Evolutionary conservation across 2,888 invertebrate genomes (phyloP).

Genomic region (Mystacides longicornis): DNA sequence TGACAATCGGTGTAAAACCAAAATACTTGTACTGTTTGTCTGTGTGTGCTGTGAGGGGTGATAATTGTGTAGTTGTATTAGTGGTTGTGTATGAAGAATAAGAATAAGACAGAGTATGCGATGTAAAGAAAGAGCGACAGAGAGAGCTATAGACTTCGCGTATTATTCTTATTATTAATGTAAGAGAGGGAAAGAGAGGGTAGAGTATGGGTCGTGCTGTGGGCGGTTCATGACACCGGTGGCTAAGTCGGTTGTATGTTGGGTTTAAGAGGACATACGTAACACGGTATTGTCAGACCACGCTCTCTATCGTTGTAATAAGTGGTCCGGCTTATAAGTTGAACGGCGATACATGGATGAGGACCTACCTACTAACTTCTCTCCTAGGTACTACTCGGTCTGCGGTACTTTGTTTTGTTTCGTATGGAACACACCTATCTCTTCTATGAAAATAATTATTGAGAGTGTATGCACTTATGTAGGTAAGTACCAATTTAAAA

Average conservation of each 20-base stretch:
- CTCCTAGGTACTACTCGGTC: no score
- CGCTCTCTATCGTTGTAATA: slow-evolving; percentile 19
- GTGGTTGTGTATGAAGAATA: neutral
- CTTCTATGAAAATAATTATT: no score
- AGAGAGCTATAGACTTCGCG: no score
- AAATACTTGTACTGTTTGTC: neutral
- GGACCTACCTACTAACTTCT: slow-evolving; percentile 5
- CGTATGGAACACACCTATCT: no score
- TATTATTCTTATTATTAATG: no score
- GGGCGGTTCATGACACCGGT: slow-evolving; percentile 3
- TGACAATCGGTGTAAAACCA: neutral
- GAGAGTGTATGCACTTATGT: no score
- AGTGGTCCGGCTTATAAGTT: slow-evolving; percentile 25
- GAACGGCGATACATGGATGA: no score
- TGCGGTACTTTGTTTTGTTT: no score
- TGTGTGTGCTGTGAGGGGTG: neutral
- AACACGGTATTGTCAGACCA: slow-evolving; percentile 26
- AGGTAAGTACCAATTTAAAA: no score
- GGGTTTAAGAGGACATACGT: slow-evolving; percentile 26
- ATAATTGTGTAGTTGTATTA: neutral
- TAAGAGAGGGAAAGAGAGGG: slow-evolving; percentile 8
- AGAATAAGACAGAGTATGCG: neutral
- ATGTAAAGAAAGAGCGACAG: no score
- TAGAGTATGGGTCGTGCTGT: neutral
- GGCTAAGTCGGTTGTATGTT: slow-evolving; percentile 26